Evolutionary conservation across 1,140 invertebrate species (phyloP), one percentile per base, ranked within the genome.

Genomic region (Sminthurides bifidus): DNA sequence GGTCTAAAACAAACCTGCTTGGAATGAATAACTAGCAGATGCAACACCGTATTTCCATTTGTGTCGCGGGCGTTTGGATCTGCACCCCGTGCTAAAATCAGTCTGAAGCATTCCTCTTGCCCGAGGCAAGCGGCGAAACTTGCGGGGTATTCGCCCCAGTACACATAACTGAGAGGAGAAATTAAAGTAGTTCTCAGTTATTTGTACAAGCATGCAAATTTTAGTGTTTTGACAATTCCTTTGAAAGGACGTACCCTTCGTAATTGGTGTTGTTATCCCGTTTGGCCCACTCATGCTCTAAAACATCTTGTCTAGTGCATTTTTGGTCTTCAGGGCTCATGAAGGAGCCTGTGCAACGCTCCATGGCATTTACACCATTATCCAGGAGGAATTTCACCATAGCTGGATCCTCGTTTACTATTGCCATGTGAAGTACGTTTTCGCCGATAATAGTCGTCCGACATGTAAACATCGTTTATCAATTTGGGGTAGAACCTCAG

Each of bases 261-360:
- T 97, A 98, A 75, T 95, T 92, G 10, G 93, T 98, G 60, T 86
- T 79, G 0, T 80, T 74, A 61, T 78, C 76, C 0, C 97, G 78
- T 63, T 84, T 84, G 19, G 95, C 87, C 79, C 84, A 90, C 73
- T 98, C 95, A 65, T 96, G 88, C 54, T 93, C 87, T 0, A 87
- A 68, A 0, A 81, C 86, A 70, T 97, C 93, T 0, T 77, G 77
- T 17, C 93, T 74, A 0, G 87, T 87, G 0, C 82, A 79, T 71
- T 97, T 97, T 72, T 97, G 93, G 72, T 98, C 95, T 72, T 98
- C 92, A 0, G 93, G 88, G 54, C 84, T 86, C 85, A 98, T 97
- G 66, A 98, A 98, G 65, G 87, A 92, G 0, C 94, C 94, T 61
- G 83, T 86, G 66, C 89, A 93, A 24, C 92, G 73, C 70, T 93